Conservation (phyloP, 2,797 vertebrate genomes). For the Poeciliopsis paucimaculata region DNA sequence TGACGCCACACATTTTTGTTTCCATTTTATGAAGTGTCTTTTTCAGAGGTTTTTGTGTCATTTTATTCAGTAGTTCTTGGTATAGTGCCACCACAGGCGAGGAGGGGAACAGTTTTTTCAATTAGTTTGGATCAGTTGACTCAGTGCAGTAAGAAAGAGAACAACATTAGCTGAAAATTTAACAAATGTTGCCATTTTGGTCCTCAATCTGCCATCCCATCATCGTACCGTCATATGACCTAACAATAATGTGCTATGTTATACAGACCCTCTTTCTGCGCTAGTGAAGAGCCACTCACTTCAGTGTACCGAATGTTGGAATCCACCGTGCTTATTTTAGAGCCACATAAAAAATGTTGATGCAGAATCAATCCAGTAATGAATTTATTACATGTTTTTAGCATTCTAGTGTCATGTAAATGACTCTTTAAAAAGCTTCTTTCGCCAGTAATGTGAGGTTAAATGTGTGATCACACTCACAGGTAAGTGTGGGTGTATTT, state of each 20-base stretch:
- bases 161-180: no score
- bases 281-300: not conserved
- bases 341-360: not conserved
- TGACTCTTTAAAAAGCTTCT: not conserved
- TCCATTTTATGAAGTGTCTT: no score
- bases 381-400: not conserved
- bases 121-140: no score
- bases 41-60: no score
- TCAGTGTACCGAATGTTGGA: not conserved
- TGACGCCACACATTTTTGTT: no score
- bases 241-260: not conserved
- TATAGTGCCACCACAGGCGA: no score
- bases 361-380: no score
- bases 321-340: not conserved
- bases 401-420: not conserved
- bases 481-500: conserved; percentile 9
- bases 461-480: not conserved
- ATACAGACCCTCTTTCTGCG: not conserved
- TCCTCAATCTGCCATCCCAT: no score
- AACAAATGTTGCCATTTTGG: no score
- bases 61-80: no score
- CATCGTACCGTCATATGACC: not conserved
- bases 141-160: no score
- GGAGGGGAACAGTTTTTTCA: no score
- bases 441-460: not conserved